Base-by-base conservation (phyloP, 2,888 invertebrate genomes). In the Drosophila colorata region DNA sequence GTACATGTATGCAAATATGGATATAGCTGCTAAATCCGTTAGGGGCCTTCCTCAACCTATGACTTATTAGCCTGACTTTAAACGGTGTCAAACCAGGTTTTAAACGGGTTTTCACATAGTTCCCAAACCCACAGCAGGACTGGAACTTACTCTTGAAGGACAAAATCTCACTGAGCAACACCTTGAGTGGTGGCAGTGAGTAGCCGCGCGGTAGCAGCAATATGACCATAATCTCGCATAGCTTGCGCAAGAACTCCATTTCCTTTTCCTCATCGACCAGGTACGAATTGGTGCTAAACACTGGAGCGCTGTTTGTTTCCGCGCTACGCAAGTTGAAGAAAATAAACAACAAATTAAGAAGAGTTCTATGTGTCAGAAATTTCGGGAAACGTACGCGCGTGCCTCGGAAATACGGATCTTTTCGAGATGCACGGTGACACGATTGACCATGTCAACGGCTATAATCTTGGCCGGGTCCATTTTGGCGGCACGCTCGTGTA, bases 401-500 rank as follows among this genome's bases (percentile, higher is more conserved):
- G 94, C 94, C 91, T 95, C 95, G 9, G 96, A 95, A 88, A 96
- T 95, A 77, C 97, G 93, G 66, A 97, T 96, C 89, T 95, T 95
- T 90, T 97, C 97, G 93, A 98, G 96, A 93, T 98, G 98, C 66
- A 95, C 94, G 11, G 96, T 96, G 28, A 97, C 95, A 91, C 95
- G 95, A 69, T 94, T 95, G 2, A 97, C 95, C 93, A 97, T 95
- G 90, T 96, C 97, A 89, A 95, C 95, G 2, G 97, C 97, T 60
- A 97, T 94, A 57, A 98, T 93, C 92, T 96, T 96, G 53, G 97
- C 95, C 65, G 96, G 95, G 93, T 98, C 97, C 41, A 98, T 94
- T 86, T 95, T 94, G 7, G 94, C 93, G 38, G 97, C 93, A 78
- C 96, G 94, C 63, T 95, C 95, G 88, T 96, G 95, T 43, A 97